Evolutionary conservation across 1,140 invertebrate genomes (phyloP).

Genomic region (Pissodes strobi): DNA sequence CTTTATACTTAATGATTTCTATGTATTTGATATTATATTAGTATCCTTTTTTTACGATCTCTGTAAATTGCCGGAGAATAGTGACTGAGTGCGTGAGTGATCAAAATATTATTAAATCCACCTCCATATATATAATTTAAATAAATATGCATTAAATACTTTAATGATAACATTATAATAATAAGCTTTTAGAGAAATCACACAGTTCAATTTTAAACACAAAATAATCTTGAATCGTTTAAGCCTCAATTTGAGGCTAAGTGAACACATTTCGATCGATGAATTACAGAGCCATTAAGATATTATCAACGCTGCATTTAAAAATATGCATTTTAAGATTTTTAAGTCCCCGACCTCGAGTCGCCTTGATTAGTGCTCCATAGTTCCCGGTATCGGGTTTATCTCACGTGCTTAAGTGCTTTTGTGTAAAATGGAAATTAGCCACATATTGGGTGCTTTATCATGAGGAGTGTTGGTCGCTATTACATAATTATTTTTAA

Average conservation of each 20-base stretch:
- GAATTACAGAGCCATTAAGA: constrained; percentile 13
- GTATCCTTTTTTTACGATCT: too few relatives aligned
- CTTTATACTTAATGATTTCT: too few relatives aligned
- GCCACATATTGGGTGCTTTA: constrained; percentile 12
- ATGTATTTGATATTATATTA: too few relatives aligned
- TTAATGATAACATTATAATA: too few relatives aligned
- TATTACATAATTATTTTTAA: constrained; percentile 20
- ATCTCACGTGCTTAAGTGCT: constrained; percentile 14
- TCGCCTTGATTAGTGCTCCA: background rate
- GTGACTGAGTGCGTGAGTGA: too few relatives aligned
- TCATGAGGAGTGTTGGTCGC: constrained; percentile 2
- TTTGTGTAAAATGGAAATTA: constrained; percentile 20
- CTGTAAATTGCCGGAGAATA: too few relatives aligned
- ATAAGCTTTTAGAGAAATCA: too few relatives aligned
- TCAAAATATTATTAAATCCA: too few relatives aligned
- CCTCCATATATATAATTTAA: too few relatives aligned
- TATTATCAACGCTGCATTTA: constrained; percentile 8
- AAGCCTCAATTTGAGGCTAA: background rate
- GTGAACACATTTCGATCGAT: background rate
- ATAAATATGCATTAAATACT: too few relatives aligned
- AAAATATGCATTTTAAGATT: constrained; percentile 16
- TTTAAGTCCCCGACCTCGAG: constrained; percentile 10
- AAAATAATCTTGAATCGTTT: background rate
- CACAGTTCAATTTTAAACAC: too few relatives aligned
- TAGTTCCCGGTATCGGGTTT: background rate